Base-by-base conservation (phyloP, 2,888 invertebrate genomes). In the Sisyra nigra region DNA sequence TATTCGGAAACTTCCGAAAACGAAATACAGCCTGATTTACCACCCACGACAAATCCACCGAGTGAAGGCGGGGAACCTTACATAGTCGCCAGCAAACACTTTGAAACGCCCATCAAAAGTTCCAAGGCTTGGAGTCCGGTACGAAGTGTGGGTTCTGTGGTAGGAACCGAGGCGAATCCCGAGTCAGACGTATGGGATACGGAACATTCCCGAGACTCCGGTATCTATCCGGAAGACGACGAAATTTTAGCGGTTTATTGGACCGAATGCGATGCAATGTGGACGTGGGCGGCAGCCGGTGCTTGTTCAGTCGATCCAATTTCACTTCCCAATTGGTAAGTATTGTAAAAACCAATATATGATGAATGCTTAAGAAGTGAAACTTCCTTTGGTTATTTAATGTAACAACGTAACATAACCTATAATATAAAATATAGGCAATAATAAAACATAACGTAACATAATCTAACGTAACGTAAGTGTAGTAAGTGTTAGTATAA, bases 111-210 rank as follows among this genome's bases (percentile, higher is more conserved):
- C 49, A 62, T 79, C n/a, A 80, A 77, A 53, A 83, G 84, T 62
- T 83, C 83, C 14, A 72, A 83, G 54, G 85, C 85, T 19, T 86
- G 87, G 86, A 86, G 85, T 55, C 87, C 87, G 13, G 83, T 86
- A n/a, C 72, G 84, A 49, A 86, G 85, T 55, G 85, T 85, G 7
- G 87, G 87, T 8, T 86, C 86, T 17, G 80, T 86, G 40, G 77
- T 72, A 2, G 86, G 84, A 2, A 81, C 81, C 54, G 86, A 87
- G 62, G 86, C 80, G n/a, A 83, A 85, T 58, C 84, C 85, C 3
- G 85, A 85, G 57, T 80, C 82, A 48, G 86, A 86, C 57, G 77
- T 84, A 8, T 85, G 84, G 60, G 81, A 82, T 67, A 73, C 80
- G 3, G 85, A 76, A 51, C 67, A 68, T 8, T 69, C 69, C 33